Conservation (phyloP, 2,113 vertebrate genomes). For the Ammodytes marinus region DNA sequence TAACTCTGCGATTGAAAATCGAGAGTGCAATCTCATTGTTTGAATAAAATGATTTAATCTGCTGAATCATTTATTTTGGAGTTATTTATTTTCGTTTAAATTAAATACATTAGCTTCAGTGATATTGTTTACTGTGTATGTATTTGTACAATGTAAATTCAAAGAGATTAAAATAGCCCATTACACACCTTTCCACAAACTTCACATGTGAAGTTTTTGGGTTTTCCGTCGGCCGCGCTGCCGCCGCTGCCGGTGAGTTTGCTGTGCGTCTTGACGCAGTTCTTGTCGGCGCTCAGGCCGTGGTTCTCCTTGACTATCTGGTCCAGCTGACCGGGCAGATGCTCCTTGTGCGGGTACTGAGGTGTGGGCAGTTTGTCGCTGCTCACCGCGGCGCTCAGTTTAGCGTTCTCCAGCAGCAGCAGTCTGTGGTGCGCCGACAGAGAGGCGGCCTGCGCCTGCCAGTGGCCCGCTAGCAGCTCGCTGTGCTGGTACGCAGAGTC, state of each 20-base stretch:
- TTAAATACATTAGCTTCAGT: background rate
- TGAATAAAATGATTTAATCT: background rate
- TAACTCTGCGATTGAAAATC: background rate
- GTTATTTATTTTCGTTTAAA: background rate
- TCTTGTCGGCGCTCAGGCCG: conserved; percentile 86
- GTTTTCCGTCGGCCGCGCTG: conserved; percentile 87
- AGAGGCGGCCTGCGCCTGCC: conserved; percentile 89
- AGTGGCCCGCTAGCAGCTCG: conserved; percentile 91
- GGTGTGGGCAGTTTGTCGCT: conserved; percentile 91
- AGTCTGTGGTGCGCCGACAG: conserved; percentile 94
- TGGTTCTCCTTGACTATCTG: conserved; percentile 96
- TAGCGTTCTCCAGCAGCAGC: conserved; percentile 93
- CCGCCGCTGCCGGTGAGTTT: conserved; percentile 83
- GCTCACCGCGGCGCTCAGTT: conserved; percentile 84
- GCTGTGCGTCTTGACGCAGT: conserved; percentile 85
- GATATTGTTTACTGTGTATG: background rate
- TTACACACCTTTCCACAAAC: conserved; percentile 94
- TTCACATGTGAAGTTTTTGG: conserved; percentile 98
- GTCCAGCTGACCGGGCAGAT: conserved; percentile 94
- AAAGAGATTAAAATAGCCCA: background rate
- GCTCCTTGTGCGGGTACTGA: conserved; percentile 93
- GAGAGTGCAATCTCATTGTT: too few species aligned
- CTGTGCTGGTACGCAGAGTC: conserved; percentile 93
- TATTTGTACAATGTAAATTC: background rate
- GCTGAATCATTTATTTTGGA: background rate